Conservation (phyloP, 2,888 invertebrate genomes). For the Tubulanus polymorphus region DNA sequence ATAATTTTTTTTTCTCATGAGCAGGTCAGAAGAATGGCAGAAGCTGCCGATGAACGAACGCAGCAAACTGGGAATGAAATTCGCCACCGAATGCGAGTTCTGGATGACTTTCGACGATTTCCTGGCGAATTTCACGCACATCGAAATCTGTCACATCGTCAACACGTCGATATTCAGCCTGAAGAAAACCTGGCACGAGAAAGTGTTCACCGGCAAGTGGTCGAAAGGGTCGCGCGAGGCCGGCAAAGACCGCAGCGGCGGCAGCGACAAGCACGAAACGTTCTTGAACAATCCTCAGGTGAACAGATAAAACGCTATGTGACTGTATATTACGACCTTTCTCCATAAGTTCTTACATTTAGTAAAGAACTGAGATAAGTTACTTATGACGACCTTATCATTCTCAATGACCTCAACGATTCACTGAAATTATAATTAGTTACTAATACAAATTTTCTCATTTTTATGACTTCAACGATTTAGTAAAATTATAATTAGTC, state of each 20-base stretch:
- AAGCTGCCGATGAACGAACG: conserved; percentile 56
- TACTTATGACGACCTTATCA: no score
- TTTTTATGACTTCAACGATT: no score
- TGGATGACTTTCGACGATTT: conserved; percentile 64
- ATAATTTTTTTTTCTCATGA: conserved; percentile 1
- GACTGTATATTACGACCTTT: no score
- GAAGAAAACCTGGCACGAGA: conserved; percentile 56
- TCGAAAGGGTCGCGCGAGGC: conserved; percentile 29
- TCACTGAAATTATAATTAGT: no score
- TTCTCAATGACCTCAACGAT: no score
- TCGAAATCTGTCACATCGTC: conserved; percentile 60
- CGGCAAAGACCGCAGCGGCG: conserved; percentile 56
- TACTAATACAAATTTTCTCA: no score
- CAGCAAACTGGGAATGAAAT: conserved; percentile 59
- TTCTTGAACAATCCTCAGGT: conserved; percentile 53
- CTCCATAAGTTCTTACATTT: no score
- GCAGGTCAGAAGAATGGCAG: conserved; percentile 48
- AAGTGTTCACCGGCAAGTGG: conserved; percentile 57
- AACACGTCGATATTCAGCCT: conserved; percentile 59
- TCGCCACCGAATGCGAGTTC: conserved; percentile 61
- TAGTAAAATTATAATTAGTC: no score
- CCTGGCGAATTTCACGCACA: conserved; percentile 58
- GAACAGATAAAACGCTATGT: no score
- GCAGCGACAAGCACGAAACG: conserved; percentile 56
- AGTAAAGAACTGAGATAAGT: no score